These are phyloP conservation scores for Gopherus flavomarginatus DNA, from an alignment of 2,113 vertebrate species.

Conservation along the genomic window DNA sequence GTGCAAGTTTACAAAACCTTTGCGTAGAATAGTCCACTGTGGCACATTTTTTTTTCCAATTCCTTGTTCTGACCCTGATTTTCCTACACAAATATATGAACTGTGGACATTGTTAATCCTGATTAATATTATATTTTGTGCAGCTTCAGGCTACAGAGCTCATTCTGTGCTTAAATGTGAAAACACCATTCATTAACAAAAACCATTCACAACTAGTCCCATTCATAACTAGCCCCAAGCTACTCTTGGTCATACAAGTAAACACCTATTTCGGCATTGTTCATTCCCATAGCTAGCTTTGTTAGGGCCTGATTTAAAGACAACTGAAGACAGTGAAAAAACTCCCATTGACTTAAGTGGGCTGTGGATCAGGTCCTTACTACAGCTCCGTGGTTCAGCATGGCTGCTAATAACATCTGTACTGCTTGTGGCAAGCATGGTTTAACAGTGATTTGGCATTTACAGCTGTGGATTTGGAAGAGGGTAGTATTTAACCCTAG, in stretches of 20 bases:
- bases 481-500: background rate
- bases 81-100: background rate
- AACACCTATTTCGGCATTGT: background rate
- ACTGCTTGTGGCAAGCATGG: accelerated
- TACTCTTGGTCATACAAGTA: accelerated
- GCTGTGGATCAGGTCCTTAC: background rate
- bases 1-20: background rate
- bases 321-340: background rate
- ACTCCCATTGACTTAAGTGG: accelerated
- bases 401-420: background rate
- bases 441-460: background rate
- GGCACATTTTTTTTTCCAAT: background rate
- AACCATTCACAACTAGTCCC: background rate
- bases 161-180: background rate
- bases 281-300: accelerated
- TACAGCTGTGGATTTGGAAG: background rate
- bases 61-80: background rate
- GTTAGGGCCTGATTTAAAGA: background rate
- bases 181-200: background rate
- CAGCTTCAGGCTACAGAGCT: background rate
- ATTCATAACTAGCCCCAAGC: background rate
- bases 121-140: background rate
- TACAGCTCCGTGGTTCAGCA: background rate
- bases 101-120: background rate
- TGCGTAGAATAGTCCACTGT: conserved; percentile 8